A percentile compares a stretch with the other conserved stretches of the same genome.
phyloP scores from a whole-genome alignment of 2,888 invertebrate species.

The Phanerotoma sp. region DNA sequence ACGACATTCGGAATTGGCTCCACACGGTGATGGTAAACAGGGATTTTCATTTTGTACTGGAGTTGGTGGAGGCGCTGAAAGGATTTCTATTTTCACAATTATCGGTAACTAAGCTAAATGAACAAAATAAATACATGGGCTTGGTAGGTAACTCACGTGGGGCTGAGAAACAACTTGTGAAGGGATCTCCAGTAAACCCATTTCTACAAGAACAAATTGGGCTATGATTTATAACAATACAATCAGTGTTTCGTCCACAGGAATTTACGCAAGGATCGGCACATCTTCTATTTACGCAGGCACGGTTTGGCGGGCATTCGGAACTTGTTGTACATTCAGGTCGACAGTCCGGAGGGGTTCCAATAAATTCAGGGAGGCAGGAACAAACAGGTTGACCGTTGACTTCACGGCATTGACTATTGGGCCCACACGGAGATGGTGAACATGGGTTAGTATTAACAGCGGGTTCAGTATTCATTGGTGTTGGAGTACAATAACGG shows the following conservation, averaged over 20 bases:
- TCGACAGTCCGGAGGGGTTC: slow-evolving; percentile 68
- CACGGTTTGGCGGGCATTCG: slow-evolving; percentile 66
- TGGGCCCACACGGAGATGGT: slow-evolving; percentile 75
- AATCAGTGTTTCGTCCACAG: slow-evolving; percentile 73
- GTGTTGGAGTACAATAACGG: slow-evolving; percentile 61
- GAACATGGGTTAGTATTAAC: slow-evolving; percentile 65
- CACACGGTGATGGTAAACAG: slow-evolving; percentile 63
- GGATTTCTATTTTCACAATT: slow-evolving; percentile 1
- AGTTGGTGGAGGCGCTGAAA: slow-evolving; percentile 33
- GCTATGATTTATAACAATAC: slow-evolving; percentile 72
- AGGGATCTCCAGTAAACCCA: slow-evolving; percentile 71
- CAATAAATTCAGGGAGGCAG: slow-evolving; percentile 60
- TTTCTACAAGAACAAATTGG: slow-evolving; percentile 63
- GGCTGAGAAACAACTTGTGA: slow-evolving; percentile 61
- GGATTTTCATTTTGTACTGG: slow-evolving; percentile 44
- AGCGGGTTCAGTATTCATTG: slow-evolving; percentile 55
- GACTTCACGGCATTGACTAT: slow-evolving; percentile 61
- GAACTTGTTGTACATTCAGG: slow-evolving; percentile 71
- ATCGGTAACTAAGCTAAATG: background rate
- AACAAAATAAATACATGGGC: slow-evolving; percentile 1
- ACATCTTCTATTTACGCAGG: slow-evolving; percentile 70
- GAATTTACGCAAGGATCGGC: slow-evolving; percentile 68
- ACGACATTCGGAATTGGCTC: slow-evolving; percentile 68
- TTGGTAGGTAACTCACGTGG: slow-evolving; percentile 57
- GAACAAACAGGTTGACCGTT: slow-evolving; percentile 58